Evolutionary conservation across 1,140 invertebrate genomes (phyloP).

Genomic region (Achroia grisella): DNA sequence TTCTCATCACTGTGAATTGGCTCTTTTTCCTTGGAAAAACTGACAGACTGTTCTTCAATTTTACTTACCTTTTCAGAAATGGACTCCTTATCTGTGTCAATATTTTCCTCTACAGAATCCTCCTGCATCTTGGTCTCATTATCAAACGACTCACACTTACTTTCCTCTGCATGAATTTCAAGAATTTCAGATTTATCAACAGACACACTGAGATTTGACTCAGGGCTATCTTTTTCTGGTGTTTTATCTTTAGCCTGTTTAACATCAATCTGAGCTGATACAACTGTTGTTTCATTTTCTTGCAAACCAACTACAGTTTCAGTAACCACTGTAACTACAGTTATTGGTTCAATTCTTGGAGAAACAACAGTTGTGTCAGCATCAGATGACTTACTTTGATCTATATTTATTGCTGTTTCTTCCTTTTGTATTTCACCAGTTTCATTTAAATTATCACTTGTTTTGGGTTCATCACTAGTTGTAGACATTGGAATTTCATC

Average conservation of each 20-base stretch:
- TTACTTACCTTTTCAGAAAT: constrained; percentile 53
- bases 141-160: constrained; percentile 46
- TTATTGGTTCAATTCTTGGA: constrained; percentile 16
- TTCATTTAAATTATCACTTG: constrained; percentile 11
- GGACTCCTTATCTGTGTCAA: constrained; percentile 11
- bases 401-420: constrained; percentile 5
- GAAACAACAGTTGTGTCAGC: constrained; percentile 55
- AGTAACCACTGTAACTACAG: background rate
- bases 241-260: background rate
- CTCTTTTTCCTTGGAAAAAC: constrained; percentile 32
- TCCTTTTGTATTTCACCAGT: constrained; percentile 12
- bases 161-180: constrained; percentile 58
- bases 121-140: constrained; percentile 20
- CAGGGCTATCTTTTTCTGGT: constrained; percentile 12
- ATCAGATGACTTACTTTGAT: constrained; percentile 26
- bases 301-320: constrained; percentile 16
- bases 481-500: constrained; percentile 46
- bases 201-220: constrained; percentile 29
- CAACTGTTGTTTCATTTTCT: constrained; percentile 11
- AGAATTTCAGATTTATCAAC: constrained; percentile 55
- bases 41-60: constrained; percentile 40
- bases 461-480: constrained; percentile 37
- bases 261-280: constrained; percentile 8
- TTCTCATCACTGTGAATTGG: constrained; percentile 30
- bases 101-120: constrained; percentile 18